Base-by-base conservation (phyloP, 1,140 invertebrate genomes). In the Drosophila repleta region DNA sequence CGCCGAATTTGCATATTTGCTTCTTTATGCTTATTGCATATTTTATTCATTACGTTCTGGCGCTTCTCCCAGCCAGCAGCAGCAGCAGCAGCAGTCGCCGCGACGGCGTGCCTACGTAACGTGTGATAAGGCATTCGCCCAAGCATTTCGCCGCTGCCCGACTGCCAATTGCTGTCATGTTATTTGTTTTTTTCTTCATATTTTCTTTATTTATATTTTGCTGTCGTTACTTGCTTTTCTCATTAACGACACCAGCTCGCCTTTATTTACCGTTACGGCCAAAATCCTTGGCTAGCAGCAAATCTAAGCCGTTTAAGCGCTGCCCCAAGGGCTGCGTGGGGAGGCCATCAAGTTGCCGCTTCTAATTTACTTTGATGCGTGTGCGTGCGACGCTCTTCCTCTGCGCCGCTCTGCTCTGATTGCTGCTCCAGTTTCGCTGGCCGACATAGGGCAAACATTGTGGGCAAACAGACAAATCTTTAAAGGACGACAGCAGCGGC, bases 31-130 rank as follows among this genome's bases (percentile, higher is more conserved):
- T 87, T 87, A 85, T 85, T 87, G 77, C 82, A 85, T 85, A 85
- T 81, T 85, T 85, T 85, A 85, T 85, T 85, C 82, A 85, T 85
- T 85, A 87, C 74, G 66, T 85, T 87, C 74, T 85, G 82, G 77
- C 74, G 76, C 76, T 85, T 69, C 72, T 57, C 49, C 45, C 62
- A 18, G 49, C 17, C 49, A 46, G 48, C 56, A 62, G 70, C 56
- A 21, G 45, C 52, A 60, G 49, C 74, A 55, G 37, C 32, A 24
- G 55, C 66, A 46, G 29, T 64, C 45, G 57, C 20, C 8, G 39
- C 32, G 20, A 49, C 49, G 46, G 21, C n/a, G n/a, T 51, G 17
- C 26, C 63, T 49, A 35, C 75, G 67, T 74, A 85, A 81, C 84
- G 81, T 85, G 81, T 85, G 74, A 87, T 81, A 85, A 81, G 77